Base-by-base conservation (phyloP, 2,888 invertebrate species). In the Aspidiotus rigidus region DNA sequence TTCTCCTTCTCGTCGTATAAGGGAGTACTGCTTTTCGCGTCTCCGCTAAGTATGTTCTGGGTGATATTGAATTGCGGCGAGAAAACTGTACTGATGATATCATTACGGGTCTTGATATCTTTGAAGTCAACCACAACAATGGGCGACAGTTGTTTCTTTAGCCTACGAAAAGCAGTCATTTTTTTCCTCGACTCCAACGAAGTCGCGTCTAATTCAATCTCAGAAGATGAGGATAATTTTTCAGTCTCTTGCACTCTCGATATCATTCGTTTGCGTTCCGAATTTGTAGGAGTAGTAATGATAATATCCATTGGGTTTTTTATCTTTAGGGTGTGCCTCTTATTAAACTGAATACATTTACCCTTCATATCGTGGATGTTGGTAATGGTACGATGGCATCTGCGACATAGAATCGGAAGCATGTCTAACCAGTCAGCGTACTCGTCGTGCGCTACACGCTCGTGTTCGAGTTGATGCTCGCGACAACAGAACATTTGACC, bases 11-110 rank as follows among this genome's bases (percentile, higher is more conserved):
- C 54, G 28, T 64, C 64, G 28, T 64, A 39, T 54, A 64, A 55
- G 13, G 64, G 64, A 7, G 64, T 64, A 11, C 64, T 64, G 17
- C 64, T 64, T 54, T 64, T 55, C 39, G 54, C 16, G 5, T 53
- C 49, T 11, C 55, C 40, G 15, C n/a, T 54, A 10, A 64, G 17
- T 40, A 64, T 64, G 16, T 55, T 64, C 15, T 54, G 54, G 1
- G 64, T 54, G 9, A 64, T 10, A 15, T 64, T 64, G 2, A 55
- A 55, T 15, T 64, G 64, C 17, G 64, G 64, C 11, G 64, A 64
- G 39, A 64, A 54, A 40, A 64, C 64, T 15, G 40, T n/a, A n/a
- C n/a, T 49, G 11, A 13, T 49, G 49, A 49, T 49, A 49, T 49
- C 49, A 13, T 49, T 49, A 2, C 11, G 10, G 3, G n/a, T 49